Evolutionary conservation across 2,113 vertebrate genomes (phyloP).

Genomic region (Nesogale talazaci): DNA sequence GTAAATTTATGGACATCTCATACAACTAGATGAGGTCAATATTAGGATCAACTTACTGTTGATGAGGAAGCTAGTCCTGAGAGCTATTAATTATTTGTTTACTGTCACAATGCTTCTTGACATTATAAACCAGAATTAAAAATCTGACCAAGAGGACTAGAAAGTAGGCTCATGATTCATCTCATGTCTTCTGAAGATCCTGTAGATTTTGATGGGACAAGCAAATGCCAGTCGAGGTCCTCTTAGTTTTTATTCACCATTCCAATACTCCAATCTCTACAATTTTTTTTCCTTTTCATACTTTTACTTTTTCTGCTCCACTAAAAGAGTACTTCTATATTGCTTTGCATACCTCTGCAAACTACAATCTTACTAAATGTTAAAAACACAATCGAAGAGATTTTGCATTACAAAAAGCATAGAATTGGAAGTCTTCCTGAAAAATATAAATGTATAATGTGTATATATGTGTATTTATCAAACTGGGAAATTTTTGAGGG

Average conservation of each 20-base stretch:
- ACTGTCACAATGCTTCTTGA: background rate
- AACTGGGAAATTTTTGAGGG: background rate
- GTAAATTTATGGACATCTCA: background rate
- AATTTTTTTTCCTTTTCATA: background rate
- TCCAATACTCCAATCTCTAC: background rate
- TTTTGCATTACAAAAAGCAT: too few relatives aligned
- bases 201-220: background rate
- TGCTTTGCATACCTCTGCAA: background rate
- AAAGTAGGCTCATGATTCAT: background rate
- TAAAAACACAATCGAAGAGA: background rate
- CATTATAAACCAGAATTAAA: background rate
- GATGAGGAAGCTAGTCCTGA: background rate
- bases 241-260: too few relatives aligned
- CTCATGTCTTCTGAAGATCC: background rate
- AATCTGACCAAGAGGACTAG: too few relatives aligned
- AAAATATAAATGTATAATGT: background rate
- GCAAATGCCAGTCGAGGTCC: too few relatives aligned
- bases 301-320: background rate
- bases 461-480: background rate
- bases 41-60: background rate
- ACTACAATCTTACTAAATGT: background rate
- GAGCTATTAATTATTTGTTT: background rate
- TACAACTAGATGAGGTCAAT: background rate
- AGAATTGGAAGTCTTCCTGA: too few relatives aligned
- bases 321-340: accelerated